Evolutionary conservation across 2,888 invertebrate genomes (phyloP), one percentile per base, ranked within the genome.

Genomic region (Trichogramma dendrolimi): DNA sequence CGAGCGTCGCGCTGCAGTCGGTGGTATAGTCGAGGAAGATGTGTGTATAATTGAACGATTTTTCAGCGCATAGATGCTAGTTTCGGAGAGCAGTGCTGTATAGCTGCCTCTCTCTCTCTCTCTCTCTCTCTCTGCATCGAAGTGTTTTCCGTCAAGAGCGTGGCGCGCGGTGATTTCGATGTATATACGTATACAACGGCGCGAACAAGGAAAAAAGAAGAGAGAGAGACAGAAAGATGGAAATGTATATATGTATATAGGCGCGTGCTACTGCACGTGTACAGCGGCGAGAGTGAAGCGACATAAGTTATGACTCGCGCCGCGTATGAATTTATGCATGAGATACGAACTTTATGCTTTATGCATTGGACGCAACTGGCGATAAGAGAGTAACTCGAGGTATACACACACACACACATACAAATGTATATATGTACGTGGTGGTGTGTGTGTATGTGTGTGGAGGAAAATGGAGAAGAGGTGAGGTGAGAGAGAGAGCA

Each of bases 281-380:
- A 27, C 27, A 27, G 27, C 60, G 53, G 56, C 47, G n/a, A 55
- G 60, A 40, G 58, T 7, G 52, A 14, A 68, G 68, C 65, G 67
- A 67, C 72, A 72, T 76, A 77, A 76, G 72, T 77, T 74, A 77
- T 73, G 74, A 72, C 68, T 72, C 72, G 69, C 27, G 47, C 56
- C 70, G 72, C 71, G 67, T 71, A 77, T 75, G 75, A 77, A 77
- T 77, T 73, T 75, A 77, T 78, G 75, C 75, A 78, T 78, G 77
- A 77, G 76, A 77, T 75, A 76, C 70, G 71, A 78, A 77, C 77
- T 78, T 77, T 74, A 75, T 76, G 76, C 76, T 76, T 77, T 75
- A 78, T 77, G 75, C 74, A 77, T 77, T 75, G 74, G 75, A 75
- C 73, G 73, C 72, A 70, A 63, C 68, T 53, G 62, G 70, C 70